phyloP scores from a whole-genome alignment of 1,140 invertebrate genomes.

The Eulimnadia texana region DNA sequence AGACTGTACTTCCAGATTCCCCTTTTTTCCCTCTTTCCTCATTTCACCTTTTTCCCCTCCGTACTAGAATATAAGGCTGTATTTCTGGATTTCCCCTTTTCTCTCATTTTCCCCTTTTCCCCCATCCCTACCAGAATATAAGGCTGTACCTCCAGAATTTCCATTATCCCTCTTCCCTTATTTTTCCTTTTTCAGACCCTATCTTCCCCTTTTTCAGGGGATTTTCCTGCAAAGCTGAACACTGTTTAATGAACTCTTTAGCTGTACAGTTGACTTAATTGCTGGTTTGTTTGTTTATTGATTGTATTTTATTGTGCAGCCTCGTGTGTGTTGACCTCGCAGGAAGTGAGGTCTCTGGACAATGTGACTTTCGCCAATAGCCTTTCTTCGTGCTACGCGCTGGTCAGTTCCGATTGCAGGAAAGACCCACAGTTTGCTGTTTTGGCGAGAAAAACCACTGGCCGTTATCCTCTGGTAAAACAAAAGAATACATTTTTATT shows the following conservation, averaged over 20 bases:
- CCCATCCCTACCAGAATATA: no score
- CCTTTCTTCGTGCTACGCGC: constrained; percentile 19
- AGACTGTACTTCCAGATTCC: no score
- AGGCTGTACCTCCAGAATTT: no score
- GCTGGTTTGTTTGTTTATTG: not conserved
- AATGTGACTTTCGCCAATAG: constrained; percentile 15
- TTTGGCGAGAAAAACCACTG: constrained; percentile 10
- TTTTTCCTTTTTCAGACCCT: no score
- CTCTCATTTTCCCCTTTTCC: no score
- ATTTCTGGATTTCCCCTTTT: no score
- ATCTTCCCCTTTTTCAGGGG: no score
- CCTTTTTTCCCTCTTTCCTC: no score
- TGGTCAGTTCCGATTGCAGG: constrained; percentile 22
- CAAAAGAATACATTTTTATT: not conserved
- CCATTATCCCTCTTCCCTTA: no score
- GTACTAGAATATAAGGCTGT: no score
- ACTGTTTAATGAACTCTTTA: not conserved
- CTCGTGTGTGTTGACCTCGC: constrained; percentile 19
- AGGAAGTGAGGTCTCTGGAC: constrained; percentile 19
- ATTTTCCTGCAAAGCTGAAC: no score
- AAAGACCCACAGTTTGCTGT: constrained; percentile 19
- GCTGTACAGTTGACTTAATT: not conserved
- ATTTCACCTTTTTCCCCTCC: no score
- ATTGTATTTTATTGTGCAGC: constrained; percentile 1
- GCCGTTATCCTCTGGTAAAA: constrained; percentile 5